Evolutionary conservation across 2,888 invertebrate genomes (phyloP).

Genomic region (Pristionchus japonicus): DNA sequence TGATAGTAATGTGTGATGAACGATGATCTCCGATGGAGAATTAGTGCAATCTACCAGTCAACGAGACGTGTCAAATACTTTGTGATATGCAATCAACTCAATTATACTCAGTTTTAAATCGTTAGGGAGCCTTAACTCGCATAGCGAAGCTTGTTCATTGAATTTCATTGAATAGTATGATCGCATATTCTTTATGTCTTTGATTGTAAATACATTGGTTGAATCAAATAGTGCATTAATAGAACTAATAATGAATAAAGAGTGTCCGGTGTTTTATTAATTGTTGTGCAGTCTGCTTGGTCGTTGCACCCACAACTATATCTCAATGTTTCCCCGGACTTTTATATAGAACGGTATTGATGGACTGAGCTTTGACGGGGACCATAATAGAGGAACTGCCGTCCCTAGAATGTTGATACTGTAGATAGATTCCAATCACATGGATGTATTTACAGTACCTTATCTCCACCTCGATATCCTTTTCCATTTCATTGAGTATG

Average conservation of each 20-base stretch:
- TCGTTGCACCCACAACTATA: neutral
- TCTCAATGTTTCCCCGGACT: neutral
- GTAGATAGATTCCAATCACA: neutral
- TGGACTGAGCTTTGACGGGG: constrained; percentile 28
- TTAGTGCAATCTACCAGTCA: neutral
- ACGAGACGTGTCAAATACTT: neutral
- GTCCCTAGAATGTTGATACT: neutral
- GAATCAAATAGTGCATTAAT: neutral
- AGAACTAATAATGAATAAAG: neutral
- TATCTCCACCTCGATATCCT: constrained; percentile 6
- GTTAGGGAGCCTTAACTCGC: neutral
- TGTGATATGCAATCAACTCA: constrained; percentile 7
- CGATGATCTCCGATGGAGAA: neutral
- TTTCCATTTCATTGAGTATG: neutral
- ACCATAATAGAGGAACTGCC: neutral
- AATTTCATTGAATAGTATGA: neutral
- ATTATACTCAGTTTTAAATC: neutral
- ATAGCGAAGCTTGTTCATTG: neutral
- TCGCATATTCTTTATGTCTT: neutral
- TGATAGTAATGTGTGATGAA: constrained; percentile 20
- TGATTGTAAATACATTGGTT: neutral
- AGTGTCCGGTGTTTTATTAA: neutral
- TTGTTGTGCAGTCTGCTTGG: neutral
- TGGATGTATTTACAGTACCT: neutral
- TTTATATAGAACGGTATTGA: constrained; percentile 27